phyloP scores from a whole-genome alignment of 2,888 invertebrate species.

The Tenthredo distinguenda region DNA sequence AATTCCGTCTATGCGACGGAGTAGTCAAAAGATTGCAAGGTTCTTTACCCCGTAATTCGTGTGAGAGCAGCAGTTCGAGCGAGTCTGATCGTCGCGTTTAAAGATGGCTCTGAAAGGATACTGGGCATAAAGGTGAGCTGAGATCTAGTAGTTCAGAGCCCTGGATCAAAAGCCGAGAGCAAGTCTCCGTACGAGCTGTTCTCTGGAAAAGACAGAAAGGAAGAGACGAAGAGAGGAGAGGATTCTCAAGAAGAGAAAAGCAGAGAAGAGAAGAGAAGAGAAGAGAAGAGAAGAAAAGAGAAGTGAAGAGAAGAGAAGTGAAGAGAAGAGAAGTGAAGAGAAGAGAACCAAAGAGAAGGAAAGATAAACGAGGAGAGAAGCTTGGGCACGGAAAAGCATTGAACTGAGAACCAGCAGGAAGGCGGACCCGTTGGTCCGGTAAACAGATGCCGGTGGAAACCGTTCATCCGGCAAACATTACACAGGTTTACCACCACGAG shows the following conservation, averaged over 20 bases:
- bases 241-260: constrained; percentile 4
- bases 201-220: constrained; percentile 42
- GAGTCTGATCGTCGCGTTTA: constrained; percentile 42
- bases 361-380: constrained; percentile 52
- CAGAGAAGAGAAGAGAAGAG: constrained; percentile 3
- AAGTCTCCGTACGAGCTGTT: constrained; percentile 42
- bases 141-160: constrained; percentile 42
- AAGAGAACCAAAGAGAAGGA: constrained; percentile 49
- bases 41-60: constrained; percentile 31
- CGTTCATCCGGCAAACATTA: constrained; percentile 71
- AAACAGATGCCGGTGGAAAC: constrained; percentile 71
- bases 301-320: constrained; percentile 13
- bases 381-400: constrained; percentile 45
- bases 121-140: constrained; percentile 29
- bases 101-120: constrained; percentile 23
- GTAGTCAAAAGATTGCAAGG: constrained; percentile 22
- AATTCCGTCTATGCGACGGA: background rate
- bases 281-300: constrained; percentile 19
- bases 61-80: constrained; percentile 38
- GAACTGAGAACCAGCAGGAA: constrained; percentile 55
- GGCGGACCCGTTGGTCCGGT: constrained; percentile 68
- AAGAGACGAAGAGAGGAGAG: background rate
- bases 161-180: constrained; percentile 50
- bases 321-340: constrained; percentile 39
- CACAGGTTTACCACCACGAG: constrained; percentile 66